A percentile compares a stretch with the other conserved stretches of the same genome.
phyloP scores from a whole-genome alignment of 2,113 vertebrate species.

The Pipa parva region DNA sequence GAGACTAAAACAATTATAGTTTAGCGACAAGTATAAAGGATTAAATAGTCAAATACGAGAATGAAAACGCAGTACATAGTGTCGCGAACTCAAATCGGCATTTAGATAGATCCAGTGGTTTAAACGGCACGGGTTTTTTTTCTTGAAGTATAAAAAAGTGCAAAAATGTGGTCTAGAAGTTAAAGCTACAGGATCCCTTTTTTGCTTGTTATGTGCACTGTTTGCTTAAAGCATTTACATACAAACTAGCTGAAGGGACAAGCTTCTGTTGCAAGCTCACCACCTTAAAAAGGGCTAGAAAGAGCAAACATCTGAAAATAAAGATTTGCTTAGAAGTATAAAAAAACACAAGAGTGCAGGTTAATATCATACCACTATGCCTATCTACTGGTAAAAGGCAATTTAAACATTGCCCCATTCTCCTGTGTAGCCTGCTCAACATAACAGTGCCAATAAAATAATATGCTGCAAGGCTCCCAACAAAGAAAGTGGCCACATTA shows the following conservation, averaged over 20 bases:
- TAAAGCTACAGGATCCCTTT: constrained; percentile 98
- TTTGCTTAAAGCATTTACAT: constrained; percentile 53
- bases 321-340: constrained; percentile 20
- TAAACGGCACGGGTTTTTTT: constrained; percentile 74
- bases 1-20: constrained; percentile 99
- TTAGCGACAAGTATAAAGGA: constrained; percentile 99
- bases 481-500: constrained; percentile 18
- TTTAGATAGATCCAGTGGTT: constrained; percentile 96
- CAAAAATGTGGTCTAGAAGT: constrained; percentile 85
- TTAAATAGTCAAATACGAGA: constrained; percentile 99
- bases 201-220: constrained; percentile 60
- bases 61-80: constrained; percentile 97
- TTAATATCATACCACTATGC: constrained; percentile 16
- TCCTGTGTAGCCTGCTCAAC: constrained; percentile 11
- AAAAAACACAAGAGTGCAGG: constrained; percentile 19
- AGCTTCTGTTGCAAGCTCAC: constrained; percentile 11
- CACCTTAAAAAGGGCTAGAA: constrained; percentile 8
- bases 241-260: constrained; percentile 43
- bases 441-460: constrained; percentile 36
- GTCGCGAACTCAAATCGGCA: constrained; percentile 98
- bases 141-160: constrained; percentile 81
- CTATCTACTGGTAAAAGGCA: constrained; percentile 31
- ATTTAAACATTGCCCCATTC: constrained; percentile 29
- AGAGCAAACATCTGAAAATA: constrained; percentile 21
- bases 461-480: constrained; percentile 13